Evolutionary conservation across 2,113 vertebrate species (phyloP).

Genomic region (Malaclemys terrapin): DNA sequence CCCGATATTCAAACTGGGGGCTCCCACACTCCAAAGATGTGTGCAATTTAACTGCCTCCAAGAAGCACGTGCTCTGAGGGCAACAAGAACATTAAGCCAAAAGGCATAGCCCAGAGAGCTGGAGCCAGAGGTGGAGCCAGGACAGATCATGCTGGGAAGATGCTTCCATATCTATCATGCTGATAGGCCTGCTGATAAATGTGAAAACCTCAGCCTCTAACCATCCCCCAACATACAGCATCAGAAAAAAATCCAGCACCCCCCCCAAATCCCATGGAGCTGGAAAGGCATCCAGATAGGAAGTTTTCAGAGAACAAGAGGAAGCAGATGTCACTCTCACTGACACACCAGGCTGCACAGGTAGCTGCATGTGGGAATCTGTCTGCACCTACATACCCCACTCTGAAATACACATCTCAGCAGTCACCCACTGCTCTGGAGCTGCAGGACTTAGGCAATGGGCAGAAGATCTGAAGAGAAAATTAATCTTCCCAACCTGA

Average conservation of each 20-base stretch:
- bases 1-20: background rate
- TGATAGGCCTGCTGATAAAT: background rate
- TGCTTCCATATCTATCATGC: background rate
- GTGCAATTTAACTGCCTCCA: background rate
- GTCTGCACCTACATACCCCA: background rate
- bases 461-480: background rate
- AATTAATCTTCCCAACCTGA: conserved; percentile 83
- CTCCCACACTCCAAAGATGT: background rate
- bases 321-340: background rate
- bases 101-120: background rate
- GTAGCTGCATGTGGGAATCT: background rate
- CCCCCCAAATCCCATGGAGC: background rate
- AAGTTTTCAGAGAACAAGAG: background rate
- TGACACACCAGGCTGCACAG: background rate
- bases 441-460: background rate
- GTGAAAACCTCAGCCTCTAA: background rate
- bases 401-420: background rate
- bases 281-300: background rate
- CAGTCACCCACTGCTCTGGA: background rate
- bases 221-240: background rate
- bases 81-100: background rate
- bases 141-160: background rate
- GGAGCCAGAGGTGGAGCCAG: background rate
- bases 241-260: background rate
- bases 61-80: background rate